Percentiles rank a stretch among this genome's conserved stretches.
Evolutionary conservation across 2,797 vertebrate species (phyloP).

Genomic region (Oreochromis grahami): DNA sequence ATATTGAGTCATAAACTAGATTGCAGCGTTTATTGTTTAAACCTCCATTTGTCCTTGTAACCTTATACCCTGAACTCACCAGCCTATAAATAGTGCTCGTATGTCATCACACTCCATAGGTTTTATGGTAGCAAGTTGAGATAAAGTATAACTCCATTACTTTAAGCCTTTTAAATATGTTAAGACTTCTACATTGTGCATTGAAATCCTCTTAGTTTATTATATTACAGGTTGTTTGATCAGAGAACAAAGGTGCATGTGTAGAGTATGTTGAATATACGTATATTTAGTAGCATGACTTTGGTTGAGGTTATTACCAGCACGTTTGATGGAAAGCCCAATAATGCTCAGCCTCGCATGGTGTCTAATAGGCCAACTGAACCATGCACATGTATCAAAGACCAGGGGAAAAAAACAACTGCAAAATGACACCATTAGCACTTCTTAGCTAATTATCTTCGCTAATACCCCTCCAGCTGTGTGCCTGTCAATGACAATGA

Average conservation of each 20-base stretch:
- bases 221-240: constrained; percentile 5
- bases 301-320: constrained; percentile 28
- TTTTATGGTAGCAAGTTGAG: neutral
- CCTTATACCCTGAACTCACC: neutral
- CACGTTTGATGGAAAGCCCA: constrained; percentile 13
- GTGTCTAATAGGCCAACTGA: constrained; percentile 1
- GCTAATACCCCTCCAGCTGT: constrained; percentile 27
- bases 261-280: neutral
- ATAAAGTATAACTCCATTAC: neutral
- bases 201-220: neutral
- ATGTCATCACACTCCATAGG: neutral
- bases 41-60: constrained; percentile 27
- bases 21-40: neutral
- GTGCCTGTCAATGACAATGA: constrained; percentile 22
- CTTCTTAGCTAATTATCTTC: constrained; percentile 40
- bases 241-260: neutral
- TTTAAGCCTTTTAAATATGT: constrained; percentile 1
- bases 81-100: constrained; percentile 6
- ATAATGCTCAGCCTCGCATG: constrained; percentile 8
- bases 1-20: neutral
- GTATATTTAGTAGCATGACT: constrained; percentile 8
- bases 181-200: neutral
- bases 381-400: neutral
- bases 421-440: constrained; percentile 28
- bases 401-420: neutral